Evolutionary conservation across 2,797 vertebrate genomes (phyloP).

Genomic region (Monodelphis domestica): DNA sequence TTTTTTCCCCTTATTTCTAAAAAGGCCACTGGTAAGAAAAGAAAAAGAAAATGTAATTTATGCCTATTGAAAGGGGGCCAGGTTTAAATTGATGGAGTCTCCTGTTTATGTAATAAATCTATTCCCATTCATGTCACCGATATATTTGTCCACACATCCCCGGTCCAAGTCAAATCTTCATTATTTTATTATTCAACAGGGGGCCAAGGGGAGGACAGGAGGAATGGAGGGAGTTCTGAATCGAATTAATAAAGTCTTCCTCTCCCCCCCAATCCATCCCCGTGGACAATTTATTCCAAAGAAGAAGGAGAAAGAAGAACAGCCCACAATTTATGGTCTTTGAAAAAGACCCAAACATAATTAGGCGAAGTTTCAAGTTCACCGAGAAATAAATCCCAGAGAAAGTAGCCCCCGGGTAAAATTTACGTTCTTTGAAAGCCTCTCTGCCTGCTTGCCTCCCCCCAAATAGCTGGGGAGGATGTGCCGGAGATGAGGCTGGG

Average conservation of each 20-base stretch:
- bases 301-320: constrained; percentile 80
- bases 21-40: constrained; percentile 83
- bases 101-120: constrained; percentile 86
- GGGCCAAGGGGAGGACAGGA: constrained; percentile 68
- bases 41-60: constrained; percentile 82
- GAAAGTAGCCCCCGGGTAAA: constrained; percentile 77
- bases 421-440: constrained; percentile 73
- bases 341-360: constrained; percentile 83
- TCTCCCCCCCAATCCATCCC: constrained; percentile 82
- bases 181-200: constrained; percentile 81
- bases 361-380: constrained; percentile 83
- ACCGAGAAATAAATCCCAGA: constrained; percentile 82
- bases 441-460: constrained; percentile 59
- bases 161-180: constrained; percentile 78
- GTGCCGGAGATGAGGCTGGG: constrained; percentile 3
- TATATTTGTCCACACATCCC: constrained; percentile 83
- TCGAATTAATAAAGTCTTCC: constrained; percentile 83
- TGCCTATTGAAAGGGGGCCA: constrained; percentile 82
- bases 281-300: constrained; percentile 82
- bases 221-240: constrained; percentile 72
- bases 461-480: constrained; percentile 46
- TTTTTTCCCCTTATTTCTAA: constrained; percentile 40
- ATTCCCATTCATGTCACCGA: constrained; percentile 83
- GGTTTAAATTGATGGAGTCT: constrained; percentile 84
- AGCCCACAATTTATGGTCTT: constrained; percentile 82